A percentile compares a stretch with the other conserved stretches of the same genome.
Conservation (phyloP, 1,140 invertebrate genomes). For the Caenorhabditis inopinata region DNA sequence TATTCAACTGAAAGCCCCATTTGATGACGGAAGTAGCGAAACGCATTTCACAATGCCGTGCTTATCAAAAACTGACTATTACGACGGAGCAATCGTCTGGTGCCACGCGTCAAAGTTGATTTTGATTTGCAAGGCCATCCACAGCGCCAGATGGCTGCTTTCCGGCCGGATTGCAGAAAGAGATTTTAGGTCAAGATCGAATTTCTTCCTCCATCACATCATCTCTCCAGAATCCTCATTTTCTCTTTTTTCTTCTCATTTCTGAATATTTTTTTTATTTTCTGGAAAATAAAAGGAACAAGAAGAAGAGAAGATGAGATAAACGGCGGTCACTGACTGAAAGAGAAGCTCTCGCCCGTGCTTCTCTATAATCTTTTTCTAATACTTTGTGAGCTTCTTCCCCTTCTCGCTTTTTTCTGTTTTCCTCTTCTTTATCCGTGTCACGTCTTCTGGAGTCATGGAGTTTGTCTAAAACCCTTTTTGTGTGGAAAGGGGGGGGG, state of each 20-base stretch:
- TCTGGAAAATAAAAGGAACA: neutral
- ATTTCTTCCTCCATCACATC: neutral
- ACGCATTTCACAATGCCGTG: neutral
- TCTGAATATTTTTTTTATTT: neutral
- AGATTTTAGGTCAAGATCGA: neutral
- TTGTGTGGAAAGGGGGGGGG: neutral
- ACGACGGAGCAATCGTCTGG: neutral
- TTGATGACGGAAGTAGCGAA: neutral
- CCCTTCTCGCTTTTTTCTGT: neutral
- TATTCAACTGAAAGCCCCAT: neutral
- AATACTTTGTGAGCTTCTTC: conserved; percentile 29
- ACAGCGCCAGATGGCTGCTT: neutral
- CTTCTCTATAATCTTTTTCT: conserved; percentile 6
- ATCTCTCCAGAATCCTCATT: too few relatives aligned
- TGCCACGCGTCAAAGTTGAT: neutral
- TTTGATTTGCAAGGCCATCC: neutral
- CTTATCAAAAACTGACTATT: conserved; percentile 12
- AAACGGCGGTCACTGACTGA: neutral
- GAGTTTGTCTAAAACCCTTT: neutral
- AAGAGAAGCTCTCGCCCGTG: neutral
- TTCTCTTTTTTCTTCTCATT: too few relatives aligned
- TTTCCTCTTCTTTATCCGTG: neutral
- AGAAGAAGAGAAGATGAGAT: neutral
- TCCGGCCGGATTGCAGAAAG: too few relatives aligned
- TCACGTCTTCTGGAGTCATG: neutral